These are phyloP conservation scores for Helobdella robusta DNA, from an alignment of 2,888 invertebrate genomes.

Conservation along the genomic window DNA sequence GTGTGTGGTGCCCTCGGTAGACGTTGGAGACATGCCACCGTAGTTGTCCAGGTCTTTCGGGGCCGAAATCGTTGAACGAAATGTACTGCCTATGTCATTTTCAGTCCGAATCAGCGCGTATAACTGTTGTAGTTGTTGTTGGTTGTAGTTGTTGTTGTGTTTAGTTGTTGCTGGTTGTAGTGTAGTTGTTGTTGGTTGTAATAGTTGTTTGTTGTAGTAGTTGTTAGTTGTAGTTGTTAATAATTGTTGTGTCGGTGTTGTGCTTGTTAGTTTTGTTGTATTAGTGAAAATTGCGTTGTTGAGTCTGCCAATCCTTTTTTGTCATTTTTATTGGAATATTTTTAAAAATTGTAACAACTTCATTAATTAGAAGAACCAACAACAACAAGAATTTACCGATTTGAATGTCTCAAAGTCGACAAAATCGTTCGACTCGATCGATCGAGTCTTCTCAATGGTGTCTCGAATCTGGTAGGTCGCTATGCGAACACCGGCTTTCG, in stretches of 20 bases:
- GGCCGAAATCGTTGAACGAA: slow-evolving; percentile 82
- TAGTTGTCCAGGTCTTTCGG: slow-evolving; percentile 82
- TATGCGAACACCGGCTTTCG: slow-evolving; percentile 82
- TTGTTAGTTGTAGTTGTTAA: too few relatives aligned
- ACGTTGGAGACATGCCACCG: slow-evolving; percentile 85
- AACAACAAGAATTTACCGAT: slow-evolving; percentile 51
- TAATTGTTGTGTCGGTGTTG: too few relatives aligned
- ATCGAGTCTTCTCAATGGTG: slow-evolving; percentile 57
- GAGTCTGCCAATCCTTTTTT: too few relatives aligned
- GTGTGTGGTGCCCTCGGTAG: slow-evolving; percentile 69
- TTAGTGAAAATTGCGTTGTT: too few relatives aligned
- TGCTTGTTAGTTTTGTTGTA: too few relatives aligned
- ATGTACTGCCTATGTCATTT: slow-evolving; percentile 80
- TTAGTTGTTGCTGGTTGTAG: too few relatives aligned
- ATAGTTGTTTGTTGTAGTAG: too few relatives aligned
- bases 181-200: too few relatives aligned
- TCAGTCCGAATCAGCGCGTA: slow-evolving; percentile 72
- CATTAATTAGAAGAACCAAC: not conserved
- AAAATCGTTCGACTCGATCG: slow-evolving; percentile 55
- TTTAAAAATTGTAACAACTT: not conserved
- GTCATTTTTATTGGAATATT: too few relatives aligned
- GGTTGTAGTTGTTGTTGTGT: not conserved
- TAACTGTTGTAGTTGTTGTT: too few relatives aligned
- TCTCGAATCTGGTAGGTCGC: slow-evolving; percentile 80
- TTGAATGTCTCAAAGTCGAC: slow-evolving; percentile 81